phyloP scores from a whole-genome alignment of 2,888 invertebrate genomes.

The Metallyticus violacea region DNA sequence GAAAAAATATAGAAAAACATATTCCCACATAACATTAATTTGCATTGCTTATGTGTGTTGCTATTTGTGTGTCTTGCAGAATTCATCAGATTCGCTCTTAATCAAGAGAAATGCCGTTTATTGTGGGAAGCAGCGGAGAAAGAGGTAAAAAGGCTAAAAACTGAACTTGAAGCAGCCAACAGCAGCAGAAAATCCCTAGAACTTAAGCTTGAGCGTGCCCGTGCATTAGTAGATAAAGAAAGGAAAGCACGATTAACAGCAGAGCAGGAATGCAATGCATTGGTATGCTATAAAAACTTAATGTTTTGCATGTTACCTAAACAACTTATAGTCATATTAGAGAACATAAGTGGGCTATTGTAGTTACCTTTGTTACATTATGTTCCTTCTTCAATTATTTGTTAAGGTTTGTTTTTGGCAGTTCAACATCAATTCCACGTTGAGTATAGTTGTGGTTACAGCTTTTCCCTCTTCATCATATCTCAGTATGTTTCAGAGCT shows the following conservation, averaged over 20 bases:
- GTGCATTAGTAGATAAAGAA: conserved; percentile 77
- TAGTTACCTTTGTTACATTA: too few species aligned
- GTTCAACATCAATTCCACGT: too few species aligned
- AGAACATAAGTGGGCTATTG: too few species aligned
- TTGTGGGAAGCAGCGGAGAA: conserved; percentile 68
- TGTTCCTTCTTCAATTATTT: too few species aligned
- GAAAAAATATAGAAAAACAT: too few species aligned
- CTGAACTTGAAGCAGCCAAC: conserved; percentile 66
- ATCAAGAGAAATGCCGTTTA: conserved; percentile 67
- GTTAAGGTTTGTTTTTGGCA: too few species aligned
- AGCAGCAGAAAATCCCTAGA: conserved; percentile 72
- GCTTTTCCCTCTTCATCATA: too few species aligned
- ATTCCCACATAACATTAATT: too few species aligned
- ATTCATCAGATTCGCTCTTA: conserved; percentile 69
- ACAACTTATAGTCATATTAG: too few species aligned
- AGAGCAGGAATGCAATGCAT: conserved; percentile 67
- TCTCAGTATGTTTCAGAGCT: too few species aligned
- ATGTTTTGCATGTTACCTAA: conserved; percentile 29
- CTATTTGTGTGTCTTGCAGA: conserved; percentile 49
- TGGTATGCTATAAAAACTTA: conserved; percentile 42
- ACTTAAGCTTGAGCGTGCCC: conserved; percentile 75
- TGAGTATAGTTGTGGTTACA: too few species aligned
- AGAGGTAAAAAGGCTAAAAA: conserved; percentile 70
- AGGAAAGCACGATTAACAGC: conserved; percentile 66
- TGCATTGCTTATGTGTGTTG: background rate